Conservation (phyloP, 1,140 invertebrate species). For the Protaetia brevitarsis region DNA sequence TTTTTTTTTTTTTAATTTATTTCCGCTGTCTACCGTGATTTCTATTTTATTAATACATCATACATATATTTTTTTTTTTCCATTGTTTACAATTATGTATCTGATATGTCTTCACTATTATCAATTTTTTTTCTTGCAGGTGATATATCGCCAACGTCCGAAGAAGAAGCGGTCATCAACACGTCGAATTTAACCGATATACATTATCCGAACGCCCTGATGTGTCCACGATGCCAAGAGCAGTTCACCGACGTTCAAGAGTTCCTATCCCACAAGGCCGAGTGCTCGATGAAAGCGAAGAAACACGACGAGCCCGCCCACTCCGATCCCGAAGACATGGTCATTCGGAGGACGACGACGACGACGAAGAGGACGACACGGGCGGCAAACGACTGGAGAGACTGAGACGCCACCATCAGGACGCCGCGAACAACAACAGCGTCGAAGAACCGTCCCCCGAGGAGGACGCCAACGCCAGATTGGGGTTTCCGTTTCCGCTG, state of each 20-base stretch:
- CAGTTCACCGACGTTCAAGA: conserved; percentile 57
- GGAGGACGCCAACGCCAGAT: conserved; percentile 51
- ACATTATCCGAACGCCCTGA: conserved; percentile 50
- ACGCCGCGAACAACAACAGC: conserved; percentile 74
- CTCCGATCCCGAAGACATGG: conserved; percentile 62
- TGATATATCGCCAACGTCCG: conserved; percentile 55
- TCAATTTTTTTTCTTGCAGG: conserved; percentile 54
- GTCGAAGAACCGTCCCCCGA: conserved; percentile 53
- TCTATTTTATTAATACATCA: too few species aligned
- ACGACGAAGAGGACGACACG: conserved; percentile 47
- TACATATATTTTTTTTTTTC: too few species aligned
- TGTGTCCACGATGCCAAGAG: conserved; percentile 58
- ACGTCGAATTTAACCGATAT: conserved; percentile 37
- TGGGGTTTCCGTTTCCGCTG: conserved; percentile 60
- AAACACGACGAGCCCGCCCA: conserved; percentile 60
- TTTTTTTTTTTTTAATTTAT: too few species aligned
- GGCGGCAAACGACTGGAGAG: conserved; percentile 58
- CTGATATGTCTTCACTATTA: too few species aligned
- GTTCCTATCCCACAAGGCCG: conserved; percentile 55
- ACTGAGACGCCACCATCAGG: conserved; percentile 65
- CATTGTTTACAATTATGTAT: too few species aligned
- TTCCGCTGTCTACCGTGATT: too few species aligned
- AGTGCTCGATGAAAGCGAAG: conserved; percentile 55
- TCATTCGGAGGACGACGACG: conserved; percentile 60
- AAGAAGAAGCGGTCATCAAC: conserved; percentile 51